phyloP scores from a whole-genome alignment of 2,797 vertebrate genomes.

The Leucoraja ocellata region DNA sequence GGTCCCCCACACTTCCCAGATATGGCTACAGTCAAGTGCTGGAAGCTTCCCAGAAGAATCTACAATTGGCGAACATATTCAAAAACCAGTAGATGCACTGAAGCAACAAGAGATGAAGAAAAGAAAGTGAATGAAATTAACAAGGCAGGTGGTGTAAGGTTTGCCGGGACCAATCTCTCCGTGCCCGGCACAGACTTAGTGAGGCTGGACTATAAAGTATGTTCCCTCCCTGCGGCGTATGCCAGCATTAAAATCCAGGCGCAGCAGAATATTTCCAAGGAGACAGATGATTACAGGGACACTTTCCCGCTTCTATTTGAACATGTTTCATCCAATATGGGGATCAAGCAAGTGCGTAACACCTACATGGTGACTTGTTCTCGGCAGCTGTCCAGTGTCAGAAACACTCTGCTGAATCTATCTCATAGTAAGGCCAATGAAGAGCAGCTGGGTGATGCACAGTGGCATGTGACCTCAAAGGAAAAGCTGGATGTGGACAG shows the following conservation, averaged over 20 bases:
- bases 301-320: background rate
- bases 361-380: conserved; percentile 49
- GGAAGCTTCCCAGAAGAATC: conserved; percentile 58
- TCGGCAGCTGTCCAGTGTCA: conserved; percentile 53
- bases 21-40: conserved; percentile 59
- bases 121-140: conserved; percentile 41
- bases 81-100: conserved; percentile 43
- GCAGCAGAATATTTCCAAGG: conserved; percentile 42
- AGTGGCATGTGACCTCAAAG: background rate
- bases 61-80: conserved; percentile 47
- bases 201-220: conserved; percentile 52
- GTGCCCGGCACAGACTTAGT: conserved; percentile 45
- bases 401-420: conserved; percentile 51
- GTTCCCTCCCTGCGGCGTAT: conserved; percentile 61
- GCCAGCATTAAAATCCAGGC: conserved; percentile 38
- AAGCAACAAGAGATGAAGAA: background rate
- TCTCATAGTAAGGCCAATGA: conserved; percentile 40
- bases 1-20: conserved; percentile 51
- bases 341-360: conserved; percentile 42
- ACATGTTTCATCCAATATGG: background rate
- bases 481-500: background rate
- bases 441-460: rapidly evolving
- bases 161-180: background rate
- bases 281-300: background rate
- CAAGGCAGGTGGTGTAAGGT: conserved; percentile 1